These are phyloP conservation scores for Peribatodes rhomboidaria DNA, from an alignment of 2,888 invertebrate genomes.

Conservation along the genomic window DNA sequence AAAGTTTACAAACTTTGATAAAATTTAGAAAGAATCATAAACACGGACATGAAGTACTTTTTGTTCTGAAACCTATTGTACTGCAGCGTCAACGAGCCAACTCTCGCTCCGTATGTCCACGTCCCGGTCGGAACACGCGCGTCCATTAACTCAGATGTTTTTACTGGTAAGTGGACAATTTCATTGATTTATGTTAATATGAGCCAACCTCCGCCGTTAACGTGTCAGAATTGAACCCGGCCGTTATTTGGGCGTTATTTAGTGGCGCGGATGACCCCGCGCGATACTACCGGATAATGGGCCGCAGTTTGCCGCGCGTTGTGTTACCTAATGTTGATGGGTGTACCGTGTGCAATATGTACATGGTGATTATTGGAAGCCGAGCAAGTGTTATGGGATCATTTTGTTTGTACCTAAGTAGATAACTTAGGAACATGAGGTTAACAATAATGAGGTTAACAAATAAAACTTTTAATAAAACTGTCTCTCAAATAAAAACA, in stretches of 20 bases:
- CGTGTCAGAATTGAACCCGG: slow-evolving; percentile 42
- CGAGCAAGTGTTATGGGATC: neutral
- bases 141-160: slow-evolving; percentile 35
- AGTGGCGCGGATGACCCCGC: slow-evolving; percentile 29
- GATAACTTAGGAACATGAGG: too few relatives aligned
- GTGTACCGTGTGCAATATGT: neutral
- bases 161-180: slow-evolving; percentile 39
- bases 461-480: too few relatives aligned
- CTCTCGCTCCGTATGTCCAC: slow-evolving; percentile 12
- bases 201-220: slow-evolving; percentile 31
- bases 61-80: neutral
- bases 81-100: neutral
- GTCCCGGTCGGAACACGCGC: slow-evolving; percentile 3
- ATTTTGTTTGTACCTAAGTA: neutral
- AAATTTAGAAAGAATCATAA: too few relatives aligned
- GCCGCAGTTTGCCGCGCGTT: neutral
- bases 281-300: slow-evolving; percentile 29
- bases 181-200: slow-evolving; percentile 38
- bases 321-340: neutral
- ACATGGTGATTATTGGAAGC: neutral
- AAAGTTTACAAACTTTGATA: too few relatives aligned
- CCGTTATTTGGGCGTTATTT: slow-evolving; percentile 4
- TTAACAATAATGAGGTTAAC: too few relatives aligned
- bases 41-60: too few relatives aligned
- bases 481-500: too few relatives aligned